Evolutionary conservation across 2,113 vertebrate genomes (phyloP), one percentile per base, ranked within the genome.

Genomic region (Bos indicus): DNA sequence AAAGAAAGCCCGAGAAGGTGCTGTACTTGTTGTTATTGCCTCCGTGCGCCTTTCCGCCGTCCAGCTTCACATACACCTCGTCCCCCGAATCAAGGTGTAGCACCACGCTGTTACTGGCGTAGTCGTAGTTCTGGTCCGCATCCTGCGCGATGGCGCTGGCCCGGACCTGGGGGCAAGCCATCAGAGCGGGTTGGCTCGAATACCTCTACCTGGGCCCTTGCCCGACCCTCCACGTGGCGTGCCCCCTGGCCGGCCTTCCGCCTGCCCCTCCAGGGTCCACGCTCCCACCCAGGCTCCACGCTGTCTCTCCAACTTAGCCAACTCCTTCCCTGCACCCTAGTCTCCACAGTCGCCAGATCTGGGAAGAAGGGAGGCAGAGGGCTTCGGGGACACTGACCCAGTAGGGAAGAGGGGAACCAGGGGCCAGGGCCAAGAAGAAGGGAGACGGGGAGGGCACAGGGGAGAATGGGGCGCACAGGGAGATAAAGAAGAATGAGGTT

Each of bases 21-120:
- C 99, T 99, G 99, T 99, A 99, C 98, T 99, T 99, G 98, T 99
- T 99, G 98, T 99, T 99, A 96, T 99, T 99, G 97, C 99, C 99
- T 46, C 99, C 99, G 0, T 99, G 99, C 8, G 99, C 99, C 98
- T 99, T 99, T 88, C 99, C 99, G 2, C 99, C 99, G 2, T 99
- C 99, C 98, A 99, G 98, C 97, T 99, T 99, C 98, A 99, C 99
- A 0, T 99, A 99, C 81, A 99, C 99, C 98, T 99, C 99, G 12
- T 99, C 99, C 1, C 99, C 99, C 0, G 99, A 99, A 98, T 99
- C 99, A 96, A 99, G 98, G 98, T 99, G 99, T 97, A 99, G 99
- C 97, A 99, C 99, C 84, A 99, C 99, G n/a, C 99, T 99, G 99
- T 99, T 99, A 98, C 99, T 99, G 98, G 99, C 99, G 0, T 99